Percentiles rank a stretch among this genome's conserved stretches.
These are phyloP conservation scores for Drosophila bocki DNA, from an alignment of 1,140 invertebrate genomes.

Conservation along the genomic window DNA sequence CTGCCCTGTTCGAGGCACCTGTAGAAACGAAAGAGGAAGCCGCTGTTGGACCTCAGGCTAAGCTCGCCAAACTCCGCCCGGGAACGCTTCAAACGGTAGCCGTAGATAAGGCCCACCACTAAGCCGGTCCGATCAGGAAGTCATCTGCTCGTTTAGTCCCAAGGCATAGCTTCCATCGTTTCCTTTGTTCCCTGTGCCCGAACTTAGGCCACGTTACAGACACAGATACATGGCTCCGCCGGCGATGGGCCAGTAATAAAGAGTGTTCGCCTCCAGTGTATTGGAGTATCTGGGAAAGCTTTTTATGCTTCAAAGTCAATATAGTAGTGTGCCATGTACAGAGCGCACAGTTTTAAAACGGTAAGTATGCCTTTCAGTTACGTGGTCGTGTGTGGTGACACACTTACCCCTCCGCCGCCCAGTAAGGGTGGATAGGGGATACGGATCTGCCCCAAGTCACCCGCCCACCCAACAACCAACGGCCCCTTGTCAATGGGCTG, in stretches of 20 bases:
- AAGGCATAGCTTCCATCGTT: conserved; percentile 26
- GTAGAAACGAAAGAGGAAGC: conserved; percentile 8
- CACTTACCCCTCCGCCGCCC: conserved; percentile 21
- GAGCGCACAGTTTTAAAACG: conserved; percentile 77
- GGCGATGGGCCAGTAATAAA: conserved; percentile 62
- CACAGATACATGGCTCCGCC: conserved; percentile 23
- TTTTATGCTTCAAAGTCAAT: conserved; percentile 82
- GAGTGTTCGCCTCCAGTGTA: conserved; percentile 63
- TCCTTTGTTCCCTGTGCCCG: conserved; percentile 29
- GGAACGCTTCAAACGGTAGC: neutral
- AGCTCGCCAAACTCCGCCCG: neutral
- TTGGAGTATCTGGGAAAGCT: conserved; percentile 78
- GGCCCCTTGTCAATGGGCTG: conserved; percentile 59
- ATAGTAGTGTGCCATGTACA: conserved; percentile 70
- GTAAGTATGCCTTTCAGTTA: conserved; percentile 73
- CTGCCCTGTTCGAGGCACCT: conserved; percentile 31
- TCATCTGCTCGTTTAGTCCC: conserved; percentile 42
- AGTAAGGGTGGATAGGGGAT: conserved; percentile 3
- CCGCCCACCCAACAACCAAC: conserved; percentile 7
- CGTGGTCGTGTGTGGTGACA: conserved; percentile 68
- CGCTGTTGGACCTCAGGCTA: neutral
- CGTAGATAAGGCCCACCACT: conserved; percentile 8
- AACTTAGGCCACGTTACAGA: conserved; percentile 12
- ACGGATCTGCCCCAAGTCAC: conserved; percentile 3
- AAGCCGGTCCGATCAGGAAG: conserved; percentile 50